A percentile compares a stretch with the other conserved stretches of the same genome.
These are phyloP conservation scores for Disparrhopalites patrizii DNA, from an alignment of 2,888 invertebrate genomes.

Conservation along the genomic window DNA sequence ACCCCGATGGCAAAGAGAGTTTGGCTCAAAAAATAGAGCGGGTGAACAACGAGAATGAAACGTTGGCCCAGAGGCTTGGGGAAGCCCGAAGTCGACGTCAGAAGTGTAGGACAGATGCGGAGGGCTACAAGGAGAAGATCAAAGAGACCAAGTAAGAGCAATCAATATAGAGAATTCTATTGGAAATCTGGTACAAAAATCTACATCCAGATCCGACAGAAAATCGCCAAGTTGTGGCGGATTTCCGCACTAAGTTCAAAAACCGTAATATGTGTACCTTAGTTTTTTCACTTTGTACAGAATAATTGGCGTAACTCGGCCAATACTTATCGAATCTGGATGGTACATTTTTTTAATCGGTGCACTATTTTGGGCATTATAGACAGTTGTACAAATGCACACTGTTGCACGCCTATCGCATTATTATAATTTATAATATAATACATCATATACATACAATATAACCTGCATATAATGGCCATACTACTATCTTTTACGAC, in stretches of 20 bases:
- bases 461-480: not conserved
- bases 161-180: not conserved
- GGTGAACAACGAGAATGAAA: conserved; percentile 17
- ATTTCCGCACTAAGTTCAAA: too few species aligned
- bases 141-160: conserved; percentile 16
- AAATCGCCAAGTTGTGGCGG: too few species aligned
- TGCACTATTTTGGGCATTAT: too few species aligned
- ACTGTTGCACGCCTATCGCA: too few species aligned
- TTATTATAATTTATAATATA: too few species aligned
- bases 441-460: not conserved
- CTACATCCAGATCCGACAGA: not conserved
- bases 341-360: too few species aligned
- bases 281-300: too few species aligned
- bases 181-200: not conserved
- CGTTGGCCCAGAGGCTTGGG: not conserved
- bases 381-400: too few species aligned
- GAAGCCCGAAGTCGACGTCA: conserved; percentile 10
- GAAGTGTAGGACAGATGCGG: conserved; percentile 3
- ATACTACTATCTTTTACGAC: too few species aligned
- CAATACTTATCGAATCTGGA: too few species aligned
- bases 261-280: too few species aligned
- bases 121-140: conserved; percentile 3
- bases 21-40: not conserved
- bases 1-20: conserved; percentile 4
- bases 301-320: too few species aligned